Conservation (phyloP, 2,888 invertebrate genomes). For the Diadromus collaris region DNA sequence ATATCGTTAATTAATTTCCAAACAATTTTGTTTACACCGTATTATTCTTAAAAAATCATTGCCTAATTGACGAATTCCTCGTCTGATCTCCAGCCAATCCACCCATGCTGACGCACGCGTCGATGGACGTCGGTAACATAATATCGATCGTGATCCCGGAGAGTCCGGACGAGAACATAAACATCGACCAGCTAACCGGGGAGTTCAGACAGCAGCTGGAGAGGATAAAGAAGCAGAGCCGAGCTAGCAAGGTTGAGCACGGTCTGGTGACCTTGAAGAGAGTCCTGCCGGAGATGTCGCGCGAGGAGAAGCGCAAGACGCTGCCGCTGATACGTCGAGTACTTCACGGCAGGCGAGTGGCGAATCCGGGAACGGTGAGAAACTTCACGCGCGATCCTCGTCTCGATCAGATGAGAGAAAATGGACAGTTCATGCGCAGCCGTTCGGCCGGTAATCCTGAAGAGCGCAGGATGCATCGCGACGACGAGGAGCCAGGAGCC, state of each 20-base stretch:
- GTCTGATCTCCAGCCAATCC: conserved; percentile 52
- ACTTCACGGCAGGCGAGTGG: conserved; percentile 40
- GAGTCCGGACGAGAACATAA: conserved; percentile 60
- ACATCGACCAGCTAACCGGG: conserved; percentile 59
- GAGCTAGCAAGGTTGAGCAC: conserved; percentile 59
- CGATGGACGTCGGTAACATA: conserved; percentile 62
- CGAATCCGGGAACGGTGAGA: conserved; percentile 9
- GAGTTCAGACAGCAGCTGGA: conserved; percentile 61
- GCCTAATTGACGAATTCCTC: too few relatives aligned
- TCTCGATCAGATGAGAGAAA: conserved; percentile 8
- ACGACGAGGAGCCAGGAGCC: conserved; percentile 24
- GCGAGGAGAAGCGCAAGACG: conserved; percentile 57
- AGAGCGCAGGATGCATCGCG: conserved; percentile 25
- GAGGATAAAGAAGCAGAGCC: conserved; percentile 56
- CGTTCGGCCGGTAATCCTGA: conserved; percentile 17
- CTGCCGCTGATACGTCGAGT: conserved; percentile 51
- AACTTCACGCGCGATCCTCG: conserved; percentile 45
- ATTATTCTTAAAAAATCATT: too few relatives aligned
- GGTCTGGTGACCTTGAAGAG: conserved; percentile 57
- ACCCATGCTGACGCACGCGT: conserved; percentile 55
- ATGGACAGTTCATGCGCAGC: conserved; percentile 14
- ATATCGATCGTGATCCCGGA: conserved; percentile 63
- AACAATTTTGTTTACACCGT: too few relatives aligned
- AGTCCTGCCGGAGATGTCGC: conserved; percentile 57
- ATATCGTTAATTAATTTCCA: too few relatives aligned